phyloP scores from a whole-genome alignment of 2,888 invertebrate genomes.

The Endotricha flammealis region DNA sequence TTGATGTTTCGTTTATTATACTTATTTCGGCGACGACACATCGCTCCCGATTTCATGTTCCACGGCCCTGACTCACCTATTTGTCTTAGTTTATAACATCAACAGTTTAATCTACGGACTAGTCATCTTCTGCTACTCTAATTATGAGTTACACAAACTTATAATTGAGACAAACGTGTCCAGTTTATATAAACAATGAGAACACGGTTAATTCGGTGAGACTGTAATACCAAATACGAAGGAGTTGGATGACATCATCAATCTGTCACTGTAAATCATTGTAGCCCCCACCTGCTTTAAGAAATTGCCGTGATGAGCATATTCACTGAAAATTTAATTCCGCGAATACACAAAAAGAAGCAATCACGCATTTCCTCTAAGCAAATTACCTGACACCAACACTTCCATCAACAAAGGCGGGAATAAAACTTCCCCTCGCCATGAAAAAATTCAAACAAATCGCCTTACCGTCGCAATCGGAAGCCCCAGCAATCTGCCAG shows the following conservation, averaged over 20 bases:
- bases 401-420: conserved; percentile 14
- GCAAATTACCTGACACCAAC: conserved; percentile 19
- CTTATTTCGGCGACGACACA: too few species aligned
- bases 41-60: background rate
- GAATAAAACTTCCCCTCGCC: conserved; percentile 11
- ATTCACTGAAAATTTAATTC: too few species aligned
- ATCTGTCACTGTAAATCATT: too few species aligned
- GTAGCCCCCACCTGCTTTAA: too few species aligned
- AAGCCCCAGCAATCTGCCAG: conserved; percentile 53
- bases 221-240: too few species aligned
- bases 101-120: conserved; percentile 8
- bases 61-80: conserved; percentile 38
- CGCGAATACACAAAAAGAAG: conserved; percentile 5
- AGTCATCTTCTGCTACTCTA: conserved; percentile 6
- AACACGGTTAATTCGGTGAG: too few species aligned
- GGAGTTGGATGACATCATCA: too few species aligned
- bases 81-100: conserved; percentile 9
- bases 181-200: conserved; percentile 4
- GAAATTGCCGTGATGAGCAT: too few species aligned
- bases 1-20: too few species aligned
- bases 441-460: conserved; percentile 33
- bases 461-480: conserved; percentile 31
- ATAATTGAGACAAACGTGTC: conserved; percentile 9
- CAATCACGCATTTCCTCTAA: conserved; percentile 14
- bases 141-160: conserved; percentile 7